phyloP scores from a whole-genome alignment of 2,888 invertebrate species.

The Busseola fusca region DNA sequence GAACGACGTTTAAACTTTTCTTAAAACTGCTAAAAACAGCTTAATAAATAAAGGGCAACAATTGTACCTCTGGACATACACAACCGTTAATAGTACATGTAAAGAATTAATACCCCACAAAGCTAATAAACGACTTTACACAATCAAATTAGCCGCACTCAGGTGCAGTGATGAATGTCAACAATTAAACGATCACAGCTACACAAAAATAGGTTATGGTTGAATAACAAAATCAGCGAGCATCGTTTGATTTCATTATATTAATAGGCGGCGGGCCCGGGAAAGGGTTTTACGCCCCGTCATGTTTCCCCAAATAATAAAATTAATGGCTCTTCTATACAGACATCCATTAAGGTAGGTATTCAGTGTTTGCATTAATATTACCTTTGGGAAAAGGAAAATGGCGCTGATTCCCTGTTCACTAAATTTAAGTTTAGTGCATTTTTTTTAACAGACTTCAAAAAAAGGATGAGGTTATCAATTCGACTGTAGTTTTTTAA shows the following conservation, averaged over 20 bases:
- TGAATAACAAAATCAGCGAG: slow-evolving; percentile 67
- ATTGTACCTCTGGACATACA: too few relatives aligned
- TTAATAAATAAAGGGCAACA: too few relatives aligned
- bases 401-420: too few relatives aligned
- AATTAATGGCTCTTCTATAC: slow-evolving; percentile 78
- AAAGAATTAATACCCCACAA: background rate
- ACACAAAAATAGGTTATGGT: slow-evolving; percentile 49
- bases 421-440: too few relatives aligned
- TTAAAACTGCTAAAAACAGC: too few relatives aligned
- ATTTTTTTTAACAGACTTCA: too few relatives aligned
- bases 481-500: too few relatives aligned
- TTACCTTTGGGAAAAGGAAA: slow-evolving; percentile 53
- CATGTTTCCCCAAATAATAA: slow-evolving; percentile 79
- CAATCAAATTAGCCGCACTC: slow-evolving; percentile 26
- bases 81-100: background rate
- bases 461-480: too few relatives aligned
- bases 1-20: too few relatives aligned
- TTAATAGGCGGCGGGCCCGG: slow-evolving; percentile 69
- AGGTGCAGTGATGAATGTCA: slow-evolving; percentile 38
- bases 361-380: slow-evolving; percentile 66
- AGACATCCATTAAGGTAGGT: slow-evolving; percentile 75
- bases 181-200: slow-evolving; percentile 46
- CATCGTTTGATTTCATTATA: slow-evolving; percentile 78
- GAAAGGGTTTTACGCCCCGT: slow-evolving; percentile 75
- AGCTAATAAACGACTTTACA: slow-evolving; percentile 20